Evolutionary conservation across 2,888 invertebrate genomes (phyloP).

Genomic region (Ypsolopha sequella): DNA sequence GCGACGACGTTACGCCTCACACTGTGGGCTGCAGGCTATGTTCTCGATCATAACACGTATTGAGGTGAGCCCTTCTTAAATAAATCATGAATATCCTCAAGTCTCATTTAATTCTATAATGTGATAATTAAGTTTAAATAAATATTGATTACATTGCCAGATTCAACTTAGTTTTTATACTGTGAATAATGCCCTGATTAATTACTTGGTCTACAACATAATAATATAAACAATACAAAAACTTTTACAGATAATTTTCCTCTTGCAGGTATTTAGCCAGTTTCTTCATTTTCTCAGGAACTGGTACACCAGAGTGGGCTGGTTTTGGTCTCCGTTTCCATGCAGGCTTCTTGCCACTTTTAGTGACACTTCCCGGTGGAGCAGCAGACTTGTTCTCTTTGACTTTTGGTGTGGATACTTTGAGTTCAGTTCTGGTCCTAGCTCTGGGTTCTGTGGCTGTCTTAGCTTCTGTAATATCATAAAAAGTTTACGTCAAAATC

Average conservation of each 20-base stretch:
- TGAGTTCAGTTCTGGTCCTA: background rate
- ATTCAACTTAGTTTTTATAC: too few relatives aligned
- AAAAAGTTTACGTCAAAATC: too few relatives aligned
- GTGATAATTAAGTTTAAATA: too few relatives aligned
- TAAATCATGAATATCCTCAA: too few relatives aligned
- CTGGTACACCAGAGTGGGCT: slow-evolving; percentile 56
- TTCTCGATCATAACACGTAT: too few relatives aligned
- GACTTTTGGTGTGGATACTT: slow-evolving; percentile 31
- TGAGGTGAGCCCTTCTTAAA: too few relatives aligned
- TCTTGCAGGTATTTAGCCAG: slow-evolving; percentile 28
- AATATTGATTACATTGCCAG: too few relatives aligned
- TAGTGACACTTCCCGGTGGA: slow-evolving; percentile 29
- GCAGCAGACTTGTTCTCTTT: slow-evolving; percentile 34
- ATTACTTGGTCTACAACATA: background rate
- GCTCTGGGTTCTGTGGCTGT: background rate
- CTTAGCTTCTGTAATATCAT: background rate
- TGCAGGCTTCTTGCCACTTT: slow-evolving; percentile 35
- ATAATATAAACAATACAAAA: too few relatives aligned
- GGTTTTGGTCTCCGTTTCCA: slow-evolving; percentile 46
- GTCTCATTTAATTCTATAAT: too few relatives aligned
- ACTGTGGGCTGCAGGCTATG: too few relatives aligned
- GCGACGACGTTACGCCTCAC: too few relatives aligned
- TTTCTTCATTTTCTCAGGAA: slow-evolving; percentile 52
- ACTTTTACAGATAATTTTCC: slow-evolving; percentile 11
- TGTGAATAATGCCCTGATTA: too few relatives aligned